Evolutionary conservation across 2,113 vertebrate genomes (phyloP).

Genomic region (Pleuronectes platessa): DNA sequence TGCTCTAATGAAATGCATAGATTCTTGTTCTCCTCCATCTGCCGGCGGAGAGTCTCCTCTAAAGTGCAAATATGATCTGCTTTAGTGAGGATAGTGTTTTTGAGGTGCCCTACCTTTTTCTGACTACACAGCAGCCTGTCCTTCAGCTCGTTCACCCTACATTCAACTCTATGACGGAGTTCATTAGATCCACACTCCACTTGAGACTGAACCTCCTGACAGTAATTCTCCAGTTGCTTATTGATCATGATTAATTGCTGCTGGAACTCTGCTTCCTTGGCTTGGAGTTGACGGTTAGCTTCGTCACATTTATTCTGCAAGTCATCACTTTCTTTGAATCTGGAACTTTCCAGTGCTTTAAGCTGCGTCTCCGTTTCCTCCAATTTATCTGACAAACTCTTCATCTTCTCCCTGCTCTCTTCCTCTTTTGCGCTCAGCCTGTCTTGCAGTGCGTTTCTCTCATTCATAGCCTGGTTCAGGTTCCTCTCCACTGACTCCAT

Average conservation of each 20-base stretch:
- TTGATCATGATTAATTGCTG: conserved; percentile 72
- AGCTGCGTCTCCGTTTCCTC: conserved; percentile 81
- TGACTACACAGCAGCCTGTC: conserved; percentile 82
- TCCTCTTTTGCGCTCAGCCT: conserved; percentile 80
- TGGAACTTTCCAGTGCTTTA: conserved; percentile 76
- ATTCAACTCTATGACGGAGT: conserved; percentile 80
- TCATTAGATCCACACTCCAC: conserved; percentile 81
- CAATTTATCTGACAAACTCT: conserved; percentile 77
- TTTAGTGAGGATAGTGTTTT: conserved; percentile 81
- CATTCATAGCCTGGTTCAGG: conserved; percentile 82
- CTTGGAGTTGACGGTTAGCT: conserved; percentile 71
- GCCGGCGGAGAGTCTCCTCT: conserved; percentile 84
- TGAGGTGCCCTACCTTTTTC: conserved; percentile 76
- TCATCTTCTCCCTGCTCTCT: conserved; percentile 77
- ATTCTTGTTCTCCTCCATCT: conserved; percentile 80
- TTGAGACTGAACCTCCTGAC: conserved; percentile 79
- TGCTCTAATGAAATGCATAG: conserved; percentile 85
- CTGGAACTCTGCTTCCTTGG: conserved; percentile 82
- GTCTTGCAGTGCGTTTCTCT: conserved; percentile 84
- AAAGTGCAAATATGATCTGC: conserved; percentile 80
- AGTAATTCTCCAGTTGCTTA: conserved; percentile 78
- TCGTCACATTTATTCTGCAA: conserved; percentile 83
- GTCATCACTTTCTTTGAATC: conserved; percentile 80
- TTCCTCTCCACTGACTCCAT: conserved; percentile 85
- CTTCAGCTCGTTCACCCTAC: conserved; percentile 76